phyloP scores from a whole-genome alignment of 92 coral and sea anemone genomes.

The Pocillopora meandrina region DNA sequence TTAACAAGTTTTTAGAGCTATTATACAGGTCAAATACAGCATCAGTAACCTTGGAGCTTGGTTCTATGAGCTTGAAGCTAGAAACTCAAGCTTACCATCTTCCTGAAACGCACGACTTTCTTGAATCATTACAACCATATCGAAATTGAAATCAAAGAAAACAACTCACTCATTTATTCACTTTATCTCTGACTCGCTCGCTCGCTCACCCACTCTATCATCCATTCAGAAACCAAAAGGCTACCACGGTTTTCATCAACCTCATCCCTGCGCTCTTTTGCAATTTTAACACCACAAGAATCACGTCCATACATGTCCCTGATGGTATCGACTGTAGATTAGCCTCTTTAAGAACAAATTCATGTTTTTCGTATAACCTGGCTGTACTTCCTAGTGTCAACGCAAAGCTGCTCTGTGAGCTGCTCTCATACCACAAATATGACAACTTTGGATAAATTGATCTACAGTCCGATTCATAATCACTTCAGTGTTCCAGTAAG shows the following conservation, averaged over 20 bases:
- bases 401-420: background rate
- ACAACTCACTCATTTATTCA: too few species aligned
- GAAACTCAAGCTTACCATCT: too few species aligned
- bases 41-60: too few species aligned
- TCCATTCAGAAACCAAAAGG: too few species aligned
- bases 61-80: too few species aligned
- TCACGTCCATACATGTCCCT: background rate
- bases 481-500: background rate
- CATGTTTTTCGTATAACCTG: constrained; percentile 5
- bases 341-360: background rate
- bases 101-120: too few species aligned
- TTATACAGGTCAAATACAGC: too few species aligned
- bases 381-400: background rate
- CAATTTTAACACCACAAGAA: background rate
- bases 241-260: background rate
- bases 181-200: too few species aligned
- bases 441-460: background rate
- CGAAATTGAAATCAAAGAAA: too few species aligned
- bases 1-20: too few species aligned
- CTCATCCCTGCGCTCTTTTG: background rate
- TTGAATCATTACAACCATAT: too few species aligned
- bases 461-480: background rate
- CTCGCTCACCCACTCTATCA: too few species aligned
- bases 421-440: background rate
- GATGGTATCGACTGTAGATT: background rate